These are phyloP conservation scores for Alectoris magna DNA, from an alignment of 2,797 vertebrate species.

Conservation along the genomic window DNA sequence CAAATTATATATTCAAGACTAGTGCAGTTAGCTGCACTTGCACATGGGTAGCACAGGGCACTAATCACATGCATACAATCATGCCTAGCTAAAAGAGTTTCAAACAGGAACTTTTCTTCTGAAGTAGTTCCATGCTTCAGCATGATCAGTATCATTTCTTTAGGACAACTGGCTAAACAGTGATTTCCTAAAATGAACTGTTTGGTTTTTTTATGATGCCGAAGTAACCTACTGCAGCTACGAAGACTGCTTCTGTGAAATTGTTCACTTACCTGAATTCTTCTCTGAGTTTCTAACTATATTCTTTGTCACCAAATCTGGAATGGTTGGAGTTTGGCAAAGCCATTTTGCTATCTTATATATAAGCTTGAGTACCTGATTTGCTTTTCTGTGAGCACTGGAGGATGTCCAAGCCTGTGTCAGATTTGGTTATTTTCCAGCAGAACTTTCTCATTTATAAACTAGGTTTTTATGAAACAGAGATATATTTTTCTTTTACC, in stretches of 20 bases:
- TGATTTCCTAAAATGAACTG: background rate
- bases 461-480: background rate
- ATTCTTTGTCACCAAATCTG: background rate
- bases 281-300: background rate
- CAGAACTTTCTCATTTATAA: background rate
- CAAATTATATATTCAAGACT: background rate
- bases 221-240: background rate
- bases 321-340: background rate
- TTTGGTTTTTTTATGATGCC: background rate
- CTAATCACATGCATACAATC: background rate
- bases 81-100: background rate
- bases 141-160: background rate
- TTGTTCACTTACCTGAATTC: background rate
- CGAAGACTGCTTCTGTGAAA: background rate
- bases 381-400: background rate
- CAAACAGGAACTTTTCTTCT: background rate
- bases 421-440: constrained; percentile 18
- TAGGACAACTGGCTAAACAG: background rate
- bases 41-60: background rate
- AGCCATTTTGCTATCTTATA: background rate
- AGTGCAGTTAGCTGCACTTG: background rate
- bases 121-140: background rate
- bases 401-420: background rate
- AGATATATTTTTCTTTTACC: background rate
- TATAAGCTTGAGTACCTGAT: background rate